Evolutionary conservation across 2,113 vertebrate species (phyloP).

Genomic region (Eleginops maclovinus): DNA sequence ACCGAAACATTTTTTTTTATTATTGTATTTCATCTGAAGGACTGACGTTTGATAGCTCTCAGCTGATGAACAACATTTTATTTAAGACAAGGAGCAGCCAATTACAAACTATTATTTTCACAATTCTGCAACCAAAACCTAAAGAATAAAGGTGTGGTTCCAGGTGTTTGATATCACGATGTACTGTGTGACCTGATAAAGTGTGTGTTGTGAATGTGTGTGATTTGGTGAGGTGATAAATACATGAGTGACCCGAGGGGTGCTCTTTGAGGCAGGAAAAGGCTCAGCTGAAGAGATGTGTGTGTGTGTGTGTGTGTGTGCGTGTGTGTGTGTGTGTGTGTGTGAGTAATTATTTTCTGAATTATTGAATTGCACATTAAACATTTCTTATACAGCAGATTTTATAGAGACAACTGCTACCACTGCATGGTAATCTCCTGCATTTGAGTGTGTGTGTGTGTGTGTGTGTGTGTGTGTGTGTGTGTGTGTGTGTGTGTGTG

Average conservation of each 20-base stretch:
- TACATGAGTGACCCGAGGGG: slow-evolving; percentile 22
- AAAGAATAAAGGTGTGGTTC: too few species aligned
- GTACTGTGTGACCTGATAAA: too few species aligned
- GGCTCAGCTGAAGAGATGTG: slow-evolving; percentile 13
- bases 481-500: too few species aligned
- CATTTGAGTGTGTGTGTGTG: too few species aligned
- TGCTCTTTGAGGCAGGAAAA: slow-evolving; percentile 21
- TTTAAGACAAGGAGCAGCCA: background rate
- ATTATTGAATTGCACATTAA: slow-evolving; percentile 27
- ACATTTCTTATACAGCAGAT: background rate
- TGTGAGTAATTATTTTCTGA: background rate
- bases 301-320: background rate
- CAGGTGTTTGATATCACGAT: too few species aligned
- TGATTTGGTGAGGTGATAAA: slow-evolving; percentile 20
- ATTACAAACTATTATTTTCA: background rate
- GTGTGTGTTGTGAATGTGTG: slow-evolving; percentile 14
- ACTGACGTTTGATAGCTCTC: background rate
- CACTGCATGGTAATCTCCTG: background rate
- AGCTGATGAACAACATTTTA: background rate
- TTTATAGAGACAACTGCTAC: background rate
- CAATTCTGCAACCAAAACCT: too few species aligned
- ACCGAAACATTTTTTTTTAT: too few species aligned
- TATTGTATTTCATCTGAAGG: background rate
- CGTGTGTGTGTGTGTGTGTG: slow-evolving; percentile 1
- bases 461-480: too few species aligned